Percentiles rank a stretch among this genome's conserved stretches.
Evolutionary conservation across 2,888 invertebrate species (phyloP).

Genomic region (Nephrotoma guestfalica): DNA sequence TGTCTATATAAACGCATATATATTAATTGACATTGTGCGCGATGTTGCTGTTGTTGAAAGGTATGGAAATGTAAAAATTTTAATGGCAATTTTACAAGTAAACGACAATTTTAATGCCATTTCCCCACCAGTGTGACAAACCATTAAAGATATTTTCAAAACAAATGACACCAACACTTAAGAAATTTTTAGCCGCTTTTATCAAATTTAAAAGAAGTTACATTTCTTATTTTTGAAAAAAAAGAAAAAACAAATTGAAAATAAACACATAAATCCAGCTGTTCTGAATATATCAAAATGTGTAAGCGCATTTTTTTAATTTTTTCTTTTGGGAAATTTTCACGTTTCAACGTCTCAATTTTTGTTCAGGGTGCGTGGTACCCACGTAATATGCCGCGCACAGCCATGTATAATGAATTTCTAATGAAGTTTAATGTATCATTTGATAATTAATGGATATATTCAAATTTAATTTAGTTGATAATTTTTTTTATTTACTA

Average conservation of each 20-base stretch:
- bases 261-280: neutral
- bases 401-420: neutral
- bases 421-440: neutral
- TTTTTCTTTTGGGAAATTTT: neutral
- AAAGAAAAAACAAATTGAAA: neutral
- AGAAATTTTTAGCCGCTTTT: neutral
- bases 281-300: neutral
- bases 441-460: neutral
- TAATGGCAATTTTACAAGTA: neutral
- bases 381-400: neutral
- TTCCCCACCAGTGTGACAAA: neutral
- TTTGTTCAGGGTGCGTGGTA: neutral
- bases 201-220: neutral
- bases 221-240: neutral
- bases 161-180: neutral
- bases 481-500: neutral
- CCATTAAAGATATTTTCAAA: neutral
- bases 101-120: neutral
- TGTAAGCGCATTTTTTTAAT: neutral
- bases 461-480: neutral
- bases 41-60: no score
- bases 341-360: neutral
- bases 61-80: no score
- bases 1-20: no score
- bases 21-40: no score